These are phyloP conservation scores for Pygocentrus nattereri DNA, from an alignment of 2,797 vertebrate genomes.

Conservation along the genomic window DNA sequence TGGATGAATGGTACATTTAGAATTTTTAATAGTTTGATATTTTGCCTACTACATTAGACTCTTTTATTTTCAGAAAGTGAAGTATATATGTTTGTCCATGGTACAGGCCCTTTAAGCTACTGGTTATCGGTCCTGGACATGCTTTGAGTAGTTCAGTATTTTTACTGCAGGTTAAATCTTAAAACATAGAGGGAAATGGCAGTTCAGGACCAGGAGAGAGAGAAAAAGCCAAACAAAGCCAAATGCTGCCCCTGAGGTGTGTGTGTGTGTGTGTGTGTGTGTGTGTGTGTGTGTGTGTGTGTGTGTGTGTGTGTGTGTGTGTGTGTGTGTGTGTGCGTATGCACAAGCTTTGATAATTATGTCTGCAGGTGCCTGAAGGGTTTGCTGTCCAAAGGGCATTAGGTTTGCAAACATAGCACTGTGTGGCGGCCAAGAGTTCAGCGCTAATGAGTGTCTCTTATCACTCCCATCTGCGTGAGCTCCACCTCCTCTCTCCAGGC, in stretches of 20 bases:
- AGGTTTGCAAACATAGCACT: slow-evolving; percentile 36
- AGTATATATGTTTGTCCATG: too few relatives aligned
- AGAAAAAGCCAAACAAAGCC: not conserved
- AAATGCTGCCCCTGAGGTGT: not conserved
- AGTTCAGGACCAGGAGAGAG: not conserved
- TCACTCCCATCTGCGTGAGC: slow-evolving; percentile 37
- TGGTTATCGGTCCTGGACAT: too few relatives aligned
- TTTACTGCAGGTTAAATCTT: not conserved
- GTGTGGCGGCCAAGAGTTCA: slow-evolving; percentile 19
- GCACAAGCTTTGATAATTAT: slow-evolving; percentile 8
- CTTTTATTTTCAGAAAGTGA: too few relatives aligned
- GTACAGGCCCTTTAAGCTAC: not conserved
- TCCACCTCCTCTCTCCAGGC: slow-evolving; percentile 24
- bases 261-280: slow-evolving; percentile 15
- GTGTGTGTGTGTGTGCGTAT: slow-evolving; percentile 1
- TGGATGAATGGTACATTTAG: too few relatives aligned
- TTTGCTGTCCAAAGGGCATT: slow-evolving; percentile 39
- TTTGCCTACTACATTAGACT: too few relatives aligned
- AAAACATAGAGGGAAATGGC: not conserved
- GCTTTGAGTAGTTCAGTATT: not conserved
- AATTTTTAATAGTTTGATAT: too few relatives aligned
- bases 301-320: slow-evolving; percentile 8
- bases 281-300: slow-evolving; percentile 13
- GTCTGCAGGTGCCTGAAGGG: slow-evolving; percentile 14
- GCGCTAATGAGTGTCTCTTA: slow-evolving; percentile 40